Base-by-base conservation (phyloP, 1,140 invertebrate genomes). In the Oedothorax gibbosus region DNA sequence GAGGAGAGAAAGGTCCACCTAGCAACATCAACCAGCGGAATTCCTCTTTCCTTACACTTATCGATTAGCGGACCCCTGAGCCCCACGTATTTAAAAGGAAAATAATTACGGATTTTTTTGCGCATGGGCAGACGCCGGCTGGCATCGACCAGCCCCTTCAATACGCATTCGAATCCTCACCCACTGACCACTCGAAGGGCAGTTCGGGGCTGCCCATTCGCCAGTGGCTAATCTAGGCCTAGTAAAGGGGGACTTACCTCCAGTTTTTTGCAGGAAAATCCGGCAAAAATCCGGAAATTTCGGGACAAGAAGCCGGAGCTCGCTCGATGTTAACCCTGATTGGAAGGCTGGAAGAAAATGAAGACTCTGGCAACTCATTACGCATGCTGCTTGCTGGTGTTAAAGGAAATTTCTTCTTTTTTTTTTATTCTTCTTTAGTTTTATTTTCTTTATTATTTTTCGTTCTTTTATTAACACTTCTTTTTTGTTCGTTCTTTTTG, bases 321-420 rank as follows among this genome's bases (percentile, higher is more conserved):
- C 71, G 56, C 20, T 76, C 81, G 81, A 84, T 84, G 81, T 76
- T 84, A 84, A 84, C 81, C 81, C 81, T 84, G 81, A 84, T 84
- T 84, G 81, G 81, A 68, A 84, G 81, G 68, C 81, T 82, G 80
- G 81, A 84, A 75, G 71, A 84, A 84, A 84, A 84, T 84, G 81
- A 84, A 84, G 81, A 65, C 81, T 75, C 81, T 64, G 12, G 57
- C 57, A 35, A 75, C 81, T 84, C 81, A 84, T 84, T 84, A 84
- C 81, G 81, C 81, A 84, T 84, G 81, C 80, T 82, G 80, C 53
- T 62, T 35, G 80, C 71, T 76, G 81, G 81, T 84, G 81, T 84
- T 84, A 84, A 84, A 84, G 81, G 71, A 84, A 75, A 66, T 73
- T 84, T 20, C 54, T 83, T n/a, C n/a, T n/a, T n/a, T 83, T 72